A percentile compares a stretch with the other conserved stretches of the same genome.
Conservation (phyloP, 2,113 vertebrate species). For the Vombatus ursinus region DNA sequence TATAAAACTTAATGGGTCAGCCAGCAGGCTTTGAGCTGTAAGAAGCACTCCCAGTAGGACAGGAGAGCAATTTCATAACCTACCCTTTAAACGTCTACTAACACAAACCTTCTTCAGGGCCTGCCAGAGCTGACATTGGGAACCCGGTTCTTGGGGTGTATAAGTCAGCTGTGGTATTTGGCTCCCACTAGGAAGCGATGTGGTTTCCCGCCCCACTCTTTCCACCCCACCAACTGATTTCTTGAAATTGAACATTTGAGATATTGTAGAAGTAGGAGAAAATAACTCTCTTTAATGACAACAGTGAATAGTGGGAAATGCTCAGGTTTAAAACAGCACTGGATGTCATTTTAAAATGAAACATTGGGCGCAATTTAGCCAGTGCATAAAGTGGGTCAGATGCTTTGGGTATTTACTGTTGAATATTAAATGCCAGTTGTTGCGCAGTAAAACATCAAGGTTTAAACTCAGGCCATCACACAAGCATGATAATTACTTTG, state of each 20-base stretch:
- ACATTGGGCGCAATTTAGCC: background rate
- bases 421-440: background rate
- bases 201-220: background rate
- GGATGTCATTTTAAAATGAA: background rate
- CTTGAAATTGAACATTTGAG: constrained; percentile 21
- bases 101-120: background rate
- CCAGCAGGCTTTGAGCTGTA: background rate
- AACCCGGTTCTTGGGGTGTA: background rate
- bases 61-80: background rate
- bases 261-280: background rate
- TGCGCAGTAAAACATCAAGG: background rate
- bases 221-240: background rate
- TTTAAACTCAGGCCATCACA: background rate
- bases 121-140: background rate
- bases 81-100: background rate
- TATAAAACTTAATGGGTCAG: fast-evolving
- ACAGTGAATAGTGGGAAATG: background rate
- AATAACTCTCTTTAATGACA: background rate
- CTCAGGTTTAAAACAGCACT: background rate
- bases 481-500: background rate
- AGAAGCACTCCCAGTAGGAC: background rate
- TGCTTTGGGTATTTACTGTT: background rate
- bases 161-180: background rate
- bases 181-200: background rate
- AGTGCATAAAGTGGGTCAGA: background rate